These are phyloP conservation scores for Ciconia maguari DNA, from an alignment of 2,113 vertebrate genomes.

Conservation along the genomic window DNA sequence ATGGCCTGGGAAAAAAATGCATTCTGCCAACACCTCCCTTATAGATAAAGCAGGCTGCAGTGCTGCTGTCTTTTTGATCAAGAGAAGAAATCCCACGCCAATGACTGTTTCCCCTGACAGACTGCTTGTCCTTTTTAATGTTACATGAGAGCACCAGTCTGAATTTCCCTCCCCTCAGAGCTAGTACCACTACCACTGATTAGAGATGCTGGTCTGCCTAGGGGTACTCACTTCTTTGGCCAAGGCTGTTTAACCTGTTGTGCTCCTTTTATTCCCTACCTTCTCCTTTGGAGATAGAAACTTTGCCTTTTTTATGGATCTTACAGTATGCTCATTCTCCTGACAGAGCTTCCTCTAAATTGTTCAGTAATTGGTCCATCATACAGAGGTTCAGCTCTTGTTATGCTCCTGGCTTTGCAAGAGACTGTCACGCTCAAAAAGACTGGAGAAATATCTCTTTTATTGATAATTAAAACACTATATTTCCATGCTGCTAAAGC, in stretches of 20 bases:
- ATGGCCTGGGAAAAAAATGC: neutral
- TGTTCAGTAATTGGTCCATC: neutral
- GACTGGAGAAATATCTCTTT: neutral
- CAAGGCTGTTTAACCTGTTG: constrained; percentile 58
- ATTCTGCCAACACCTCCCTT: constrained; percentile 13
- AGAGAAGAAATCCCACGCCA: constrained; percentile 60
- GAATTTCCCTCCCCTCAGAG: constrained; percentile 64
- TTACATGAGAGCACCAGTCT: constrained; percentile 69
- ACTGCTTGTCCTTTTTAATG: constrained; percentile 69
- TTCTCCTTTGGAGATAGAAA: neutral
- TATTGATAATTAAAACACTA: neutral
- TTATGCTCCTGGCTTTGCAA: neutral
- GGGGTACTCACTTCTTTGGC: constrained; percentile 41
- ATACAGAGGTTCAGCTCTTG: neutral
- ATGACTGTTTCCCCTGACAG: constrained; percentile 60
- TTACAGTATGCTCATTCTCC: neutral
- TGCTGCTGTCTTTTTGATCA: constrained; percentile 68
- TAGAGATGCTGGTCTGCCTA: constrained; percentile 62
- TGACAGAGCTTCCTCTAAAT: neutral
- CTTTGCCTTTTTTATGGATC: neutral
- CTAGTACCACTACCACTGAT: constrained; percentile 60
- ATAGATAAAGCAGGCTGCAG: constrained; percentile 11
- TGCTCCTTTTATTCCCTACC: constrained; percentile 16
- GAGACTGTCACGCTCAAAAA: neutral
- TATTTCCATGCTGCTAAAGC: neutral